Percentiles rank a stretch among this genome's conserved stretches.
Evolutionary conservation across 2,888 invertebrate species (phyloP).

Genomic region (Microctonus hyperodae): DNA sequence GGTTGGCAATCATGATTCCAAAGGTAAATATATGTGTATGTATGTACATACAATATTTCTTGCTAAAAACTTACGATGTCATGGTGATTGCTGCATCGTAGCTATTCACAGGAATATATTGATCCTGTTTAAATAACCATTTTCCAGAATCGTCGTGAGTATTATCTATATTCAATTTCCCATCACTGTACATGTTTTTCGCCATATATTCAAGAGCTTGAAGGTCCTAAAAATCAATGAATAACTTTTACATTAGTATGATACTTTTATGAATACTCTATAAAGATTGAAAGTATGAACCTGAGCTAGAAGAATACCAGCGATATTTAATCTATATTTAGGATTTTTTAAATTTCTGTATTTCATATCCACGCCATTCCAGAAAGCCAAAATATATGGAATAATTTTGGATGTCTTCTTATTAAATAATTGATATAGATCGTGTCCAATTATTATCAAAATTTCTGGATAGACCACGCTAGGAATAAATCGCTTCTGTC

Average conservation of each 20-base stretch:
- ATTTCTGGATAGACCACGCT: slow-evolving; percentile 33
- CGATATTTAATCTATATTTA: slow-evolving; percentile 37
- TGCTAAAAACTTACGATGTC: slow-evolving; percentile 28
- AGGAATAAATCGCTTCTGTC: neutral
- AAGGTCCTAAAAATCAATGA: slow-evolving; percentile 21
- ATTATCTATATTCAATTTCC: neutral
- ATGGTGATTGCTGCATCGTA: slow-evolving; percentile 35
- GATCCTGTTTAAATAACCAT: slow-evolving; percentile 11
- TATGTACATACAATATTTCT: neutral
- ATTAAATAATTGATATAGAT: slow-evolving; percentile 20
- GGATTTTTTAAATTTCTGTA: slow-evolving; percentile 34
- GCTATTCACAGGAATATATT: slow-evolving; percentile 18
- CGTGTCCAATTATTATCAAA: slow-evolving; percentile 32
- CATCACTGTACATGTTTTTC: neutral
- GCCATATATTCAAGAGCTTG: slow-evolving; percentile 27
- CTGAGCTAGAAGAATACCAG: slow-evolving; percentile 34
- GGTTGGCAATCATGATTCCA: neutral
- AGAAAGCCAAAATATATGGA: slow-evolving; percentile 36
- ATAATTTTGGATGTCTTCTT: neutral
- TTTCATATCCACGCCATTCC: slow-evolving; percentile 38
- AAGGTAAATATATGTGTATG: neutral
- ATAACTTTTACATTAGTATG: neutral
- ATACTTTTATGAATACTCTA: neutral
- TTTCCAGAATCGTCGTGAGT: slow-evolving; percentile 7
- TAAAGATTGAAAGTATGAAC: no score